Percentiles rank a stretch among this genome's conserved stretches.
Evolutionary conservation across 92 coral and sea anemone genomes (phyloP).

Genomic region (Meandrina meandrites): DNA sequence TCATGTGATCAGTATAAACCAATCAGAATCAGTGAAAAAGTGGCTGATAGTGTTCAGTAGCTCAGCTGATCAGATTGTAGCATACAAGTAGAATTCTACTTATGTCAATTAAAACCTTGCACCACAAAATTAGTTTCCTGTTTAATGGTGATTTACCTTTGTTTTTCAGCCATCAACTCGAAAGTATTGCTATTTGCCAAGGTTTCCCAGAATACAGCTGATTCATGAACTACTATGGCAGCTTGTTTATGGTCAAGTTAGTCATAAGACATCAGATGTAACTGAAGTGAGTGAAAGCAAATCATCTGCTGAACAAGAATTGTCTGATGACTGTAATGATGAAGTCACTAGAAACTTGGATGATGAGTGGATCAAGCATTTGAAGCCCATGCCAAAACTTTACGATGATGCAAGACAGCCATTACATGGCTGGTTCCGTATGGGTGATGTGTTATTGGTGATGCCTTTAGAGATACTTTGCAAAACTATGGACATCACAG

Average conservation of each 20-base stretch:
- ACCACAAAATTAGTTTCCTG: too few relatives aligned
- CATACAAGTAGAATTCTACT: too few relatives aligned
- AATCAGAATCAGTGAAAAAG: too few relatives aligned
- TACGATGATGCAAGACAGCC: conserved; percentile 28
- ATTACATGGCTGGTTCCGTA: conserved; percentile 66
- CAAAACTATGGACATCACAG: conserved; percentile 55
- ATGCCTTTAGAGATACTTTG: conserved; percentile 79
- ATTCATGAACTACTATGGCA: conserved; percentile 80
- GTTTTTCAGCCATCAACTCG: conserved; percentile 30
- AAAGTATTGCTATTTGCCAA: conserved; percentile 67
- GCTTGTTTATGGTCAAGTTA: conserved; percentile 52
- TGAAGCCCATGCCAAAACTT: conserved; percentile 48
- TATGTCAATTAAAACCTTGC: too few relatives aligned
- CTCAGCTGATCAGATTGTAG: too few relatives aligned
- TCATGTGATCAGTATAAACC: too few relatives aligned
- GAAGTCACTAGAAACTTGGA: conserved; percentile 19
- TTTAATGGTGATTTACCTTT: too few relatives aligned
- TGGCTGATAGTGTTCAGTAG: too few relatives aligned
- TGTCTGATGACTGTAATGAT: not conserved
- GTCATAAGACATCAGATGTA: not conserved
- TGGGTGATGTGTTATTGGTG: conserved; percentile 57
- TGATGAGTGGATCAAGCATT: conserved; percentile 59
- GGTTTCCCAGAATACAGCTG: conserved; percentile 68
- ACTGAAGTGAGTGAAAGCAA: not conserved
- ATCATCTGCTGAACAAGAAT: not conserved